Evolutionary conservation across 2,888 invertebrate species (phyloP).

Genomic region (Diogma glabrata): DNA sequence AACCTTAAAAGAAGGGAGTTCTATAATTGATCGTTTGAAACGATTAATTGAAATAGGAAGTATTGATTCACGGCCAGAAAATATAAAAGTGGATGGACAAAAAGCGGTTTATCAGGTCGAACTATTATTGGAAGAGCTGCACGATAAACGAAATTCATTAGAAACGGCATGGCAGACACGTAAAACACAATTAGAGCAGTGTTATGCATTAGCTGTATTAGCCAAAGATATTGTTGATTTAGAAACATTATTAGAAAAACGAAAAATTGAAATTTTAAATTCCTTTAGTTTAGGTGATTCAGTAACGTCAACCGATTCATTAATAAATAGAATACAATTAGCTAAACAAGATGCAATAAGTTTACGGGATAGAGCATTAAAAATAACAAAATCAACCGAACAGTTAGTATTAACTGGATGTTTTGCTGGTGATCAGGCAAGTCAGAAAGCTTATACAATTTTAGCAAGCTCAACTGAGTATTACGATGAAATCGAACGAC

Average conservation of each 20-base stretch:
- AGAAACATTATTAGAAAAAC: slow-evolving; percentile 44
- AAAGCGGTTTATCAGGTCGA: slow-evolving; percentile 52
- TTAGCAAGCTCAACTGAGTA: slow-evolving; percentile 57
- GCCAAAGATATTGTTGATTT: slow-evolving; percentile 58
- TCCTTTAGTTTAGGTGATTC: slow-evolving; percentile 52
- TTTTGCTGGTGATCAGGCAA: slow-evolving; percentile 57
- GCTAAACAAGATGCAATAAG: slow-evolving; percentile 59
- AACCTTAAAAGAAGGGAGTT: slow-evolving; percentile 70
- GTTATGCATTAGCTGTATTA: slow-evolving; percentile 58
- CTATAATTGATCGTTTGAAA: slow-evolving; percentile 58
- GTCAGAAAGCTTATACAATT: slow-evolving; percentile 52
- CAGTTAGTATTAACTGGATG: slow-evolving; percentile 57
- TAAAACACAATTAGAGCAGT: slow-evolving; percentile 66
- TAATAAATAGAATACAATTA: slow-evolving; percentile 56
- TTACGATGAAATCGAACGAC: slow-evolving; percentile 54
- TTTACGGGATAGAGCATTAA: slow-evolving; percentile 61
- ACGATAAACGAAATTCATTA: slow-evolving; percentile 58
- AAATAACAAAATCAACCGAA: slow-evolving; percentile 66
- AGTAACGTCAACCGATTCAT: slow-evolving; percentile 50
- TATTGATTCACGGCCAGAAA: slow-evolving; percentile 60
- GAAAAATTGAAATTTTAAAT: slow-evolving; percentile 42
- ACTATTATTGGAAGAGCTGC: slow-evolving; percentile 61
- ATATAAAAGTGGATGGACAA: slow-evolving; percentile 42
- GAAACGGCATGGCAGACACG: slow-evolving; percentile 56
- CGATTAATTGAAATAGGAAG: slow-evolving; percentile 63